Percentiles rank a stretch among this genome's conserved stretches.
These are phyloP conservation scores for Apoda limacodes DNA, from an alignment of 2,888 invertebrate genomes.

Conservation along the genomic window DNA sequence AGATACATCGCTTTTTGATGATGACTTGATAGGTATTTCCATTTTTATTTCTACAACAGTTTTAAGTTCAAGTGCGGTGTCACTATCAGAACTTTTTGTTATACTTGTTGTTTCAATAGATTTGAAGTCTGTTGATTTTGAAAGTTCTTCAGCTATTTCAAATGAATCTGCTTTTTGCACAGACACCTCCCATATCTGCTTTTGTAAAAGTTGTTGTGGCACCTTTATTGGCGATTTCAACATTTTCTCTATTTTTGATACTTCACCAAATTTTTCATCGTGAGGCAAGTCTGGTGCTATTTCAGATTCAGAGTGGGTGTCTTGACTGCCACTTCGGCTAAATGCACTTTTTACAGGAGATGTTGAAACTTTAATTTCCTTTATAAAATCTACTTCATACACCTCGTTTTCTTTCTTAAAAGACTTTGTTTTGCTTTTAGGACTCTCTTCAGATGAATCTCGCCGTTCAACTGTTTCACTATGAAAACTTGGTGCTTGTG, in stretches of 20 bases:
- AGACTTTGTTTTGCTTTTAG: constrained; percentile 57
- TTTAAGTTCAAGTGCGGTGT: constrained; percentile 35
- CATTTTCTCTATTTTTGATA: constrained; percentile 47
- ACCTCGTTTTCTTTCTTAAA: constrained; percentile 62
- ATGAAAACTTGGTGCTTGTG: constrained; percentile 56
- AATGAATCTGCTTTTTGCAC: constrained; percentile 50
- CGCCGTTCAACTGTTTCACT: constrained; percentile 50
- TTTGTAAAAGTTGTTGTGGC: constrained; percentile 54
- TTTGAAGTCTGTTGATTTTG: constrained; percentile 28
- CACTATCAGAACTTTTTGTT: constrained; percentile 36
- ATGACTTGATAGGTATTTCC: constrained; percentile 33
- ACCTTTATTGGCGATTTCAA: constrained; percentile 53
- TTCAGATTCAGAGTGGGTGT: constrained; percentile 69
- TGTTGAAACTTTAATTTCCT: constrained; percentile 65
- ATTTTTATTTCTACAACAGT: constrained; percentile 33
- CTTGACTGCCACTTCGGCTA: constrained; percentile 66
- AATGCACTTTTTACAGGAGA: constrained; percentile 61
- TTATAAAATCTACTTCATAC: constrained; percentile 64
- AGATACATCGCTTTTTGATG: constrained; percentile 48
- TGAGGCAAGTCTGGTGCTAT: constrained; percentile 61
- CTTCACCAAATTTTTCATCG: constrained; percentile 48
- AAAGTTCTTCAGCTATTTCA: constrained; percentile 41
- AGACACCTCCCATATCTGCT: constrained; percentile 60
- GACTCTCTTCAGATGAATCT: constrained; percentile 51
- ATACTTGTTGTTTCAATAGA: constrained; percentile 14